These are phyloP conservation scores for Gymnothorax javanicus DNA, from an alignment of 2,797 vertebrate species.

Conservation along the genomic window DNA sequence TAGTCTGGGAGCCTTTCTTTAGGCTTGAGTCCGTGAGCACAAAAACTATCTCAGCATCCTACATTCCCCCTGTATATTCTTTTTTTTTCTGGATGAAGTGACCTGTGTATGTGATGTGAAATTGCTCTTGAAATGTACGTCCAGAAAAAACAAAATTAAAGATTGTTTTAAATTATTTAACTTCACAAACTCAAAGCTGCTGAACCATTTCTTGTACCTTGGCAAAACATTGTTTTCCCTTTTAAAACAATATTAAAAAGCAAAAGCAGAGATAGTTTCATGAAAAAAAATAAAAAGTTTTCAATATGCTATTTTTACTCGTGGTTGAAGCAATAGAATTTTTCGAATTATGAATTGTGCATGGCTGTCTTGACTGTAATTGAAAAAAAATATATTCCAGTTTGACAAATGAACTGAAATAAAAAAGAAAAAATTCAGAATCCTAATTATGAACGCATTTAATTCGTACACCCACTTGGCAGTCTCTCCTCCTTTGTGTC, in stretches of 20 bases:
- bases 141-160: slow-evolving; percentile 78
- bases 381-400: slow-evolving; percentile 80
- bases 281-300: slow-evolving; percentile 54
- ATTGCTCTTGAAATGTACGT: slow-evolving; percentile 92
- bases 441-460: slow-evolving; percentile 26
- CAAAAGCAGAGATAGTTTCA: slow-evolving; percentile 49
- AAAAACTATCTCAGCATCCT: slow-evolving; percentile 63
- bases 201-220: slow-evolving; percentile 83
- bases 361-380: slow-evolving; percentile 99
- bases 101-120: slow-evolving; percentile 91
- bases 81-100: slow-evolving; percentile 85
- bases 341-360: slow-evolving; percentile 98
- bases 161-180: slow-evolving; percentile 90
- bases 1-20: neutral
- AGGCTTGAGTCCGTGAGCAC: slow-evolving; percentile 65
- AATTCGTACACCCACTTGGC: neutral
- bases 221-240: slow-evolving; percentile 69
- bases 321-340: slow-evolving; percentile 99
- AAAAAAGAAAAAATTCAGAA: slow-evolving; percentile 57
- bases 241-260: slow-evolving; percentile 52
- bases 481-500: slow-evolving; percentile 16
- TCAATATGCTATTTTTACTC: slow-evolving; percentile 93
- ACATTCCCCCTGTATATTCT: slow-evolving; percentile 83
- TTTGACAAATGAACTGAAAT: slow-evolving; percentile 96
- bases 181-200: slow-evolving; percentile 79